Base-by-base conservation (phyloP, 2,113 vertebrate genomes). In the Sapajus apella region DNA sequence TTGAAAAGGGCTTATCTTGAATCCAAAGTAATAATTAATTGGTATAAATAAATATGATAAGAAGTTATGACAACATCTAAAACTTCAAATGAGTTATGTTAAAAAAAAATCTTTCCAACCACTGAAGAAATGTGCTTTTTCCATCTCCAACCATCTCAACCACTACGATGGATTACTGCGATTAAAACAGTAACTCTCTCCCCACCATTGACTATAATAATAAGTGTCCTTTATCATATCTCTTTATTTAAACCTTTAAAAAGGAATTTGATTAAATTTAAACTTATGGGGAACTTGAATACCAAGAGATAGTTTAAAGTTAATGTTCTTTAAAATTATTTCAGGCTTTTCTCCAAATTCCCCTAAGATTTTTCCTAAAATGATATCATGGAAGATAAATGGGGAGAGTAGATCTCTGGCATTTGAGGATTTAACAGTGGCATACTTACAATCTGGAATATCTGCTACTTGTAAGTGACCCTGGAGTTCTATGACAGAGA, bases 191-290 rank as follows among this genome's bases (percentile, higher is more conserved):
- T 93, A 81, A 96, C 80, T 92, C 93, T 93, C 79, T 95, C 64
- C 97, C 92, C 56, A 96, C 82, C 92, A 83, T 20, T 52, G 45
- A 82, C 58, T 97, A 43, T 97, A 96, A 94, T 96, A 91, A 96
- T 96, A 98, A 79, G 66, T 50, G 68, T 32, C 25, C 21, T 95
- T 98, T 97, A 95, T 81, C 64, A 88, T 97, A 93, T 88, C 76
- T 79, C 90, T 95, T 94, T 37, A 80, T 94, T 97, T 92, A 97
- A 97, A 97, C 91, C 95, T 90, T 86, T 85, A 96, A 98, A 97
- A 96, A 92, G 97, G 93, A 97, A 91, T 70, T 21, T 94, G 82
- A 96, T 97, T 97, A 94, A 94, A 98, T 97, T 95, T 95, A 77
- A 97, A 86, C 58, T 93, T 96, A 40, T 7, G 95, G 93, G 37